Evolutionary conservation across 2,797 vertebrate genomes (phyloP).

Genomic region (Anguilla anguilla): DNA sequence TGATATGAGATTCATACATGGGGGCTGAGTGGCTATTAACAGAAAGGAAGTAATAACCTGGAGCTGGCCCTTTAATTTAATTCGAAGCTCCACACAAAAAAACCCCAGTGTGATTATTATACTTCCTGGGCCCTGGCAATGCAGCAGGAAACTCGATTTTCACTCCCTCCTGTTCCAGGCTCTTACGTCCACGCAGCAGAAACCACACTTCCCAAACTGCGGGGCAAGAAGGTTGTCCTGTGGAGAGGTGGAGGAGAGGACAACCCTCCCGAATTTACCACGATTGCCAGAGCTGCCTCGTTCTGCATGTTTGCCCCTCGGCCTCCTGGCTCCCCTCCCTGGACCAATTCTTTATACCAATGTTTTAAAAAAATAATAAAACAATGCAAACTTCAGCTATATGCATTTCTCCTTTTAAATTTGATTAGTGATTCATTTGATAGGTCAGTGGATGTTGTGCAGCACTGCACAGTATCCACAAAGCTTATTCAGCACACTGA

Average conservation of each 20-base stretch:
- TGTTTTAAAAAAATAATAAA: neutral
- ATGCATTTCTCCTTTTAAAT: neutral
- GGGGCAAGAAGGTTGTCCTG: constrained; percentile 39
- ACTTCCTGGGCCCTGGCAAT: constrained; percentile 22
- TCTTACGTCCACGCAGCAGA: constrained; percentile 30
- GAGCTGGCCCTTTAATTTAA: constrained; percentile 61
- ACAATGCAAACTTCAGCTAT: neutral
- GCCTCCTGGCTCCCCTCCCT: neutral
- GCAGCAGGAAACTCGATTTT: constrained; percentile 43
- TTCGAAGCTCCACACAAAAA: constrained; percentile 56
- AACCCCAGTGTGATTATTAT: constrained; percentile 58
- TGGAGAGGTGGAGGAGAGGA: constrained; percentile 40
- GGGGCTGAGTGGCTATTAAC: constrained; percentile 48
- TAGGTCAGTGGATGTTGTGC: neutral
- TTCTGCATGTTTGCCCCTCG: neutral
- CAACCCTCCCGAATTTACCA: neutral
- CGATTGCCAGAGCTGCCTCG: neutral
- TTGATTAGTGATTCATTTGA: neutral
- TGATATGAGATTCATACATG: constrained; percentile 28
- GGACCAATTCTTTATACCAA: neutral
- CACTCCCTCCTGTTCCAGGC: constrained; percentile 16
- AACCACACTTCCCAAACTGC: constrained; percentile 34
- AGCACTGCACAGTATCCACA: neutral
- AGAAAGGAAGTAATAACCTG: constrained; percentile 50
- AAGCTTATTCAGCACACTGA: neutral